A percentile compares a stretch with the other conserved stretches of the same genome.
These are phyloP conservation scores for Leptoclinus maculatus DNA, from an alignment of 2,797 vertebrate species.

Conservation along the genomic window DNA sequence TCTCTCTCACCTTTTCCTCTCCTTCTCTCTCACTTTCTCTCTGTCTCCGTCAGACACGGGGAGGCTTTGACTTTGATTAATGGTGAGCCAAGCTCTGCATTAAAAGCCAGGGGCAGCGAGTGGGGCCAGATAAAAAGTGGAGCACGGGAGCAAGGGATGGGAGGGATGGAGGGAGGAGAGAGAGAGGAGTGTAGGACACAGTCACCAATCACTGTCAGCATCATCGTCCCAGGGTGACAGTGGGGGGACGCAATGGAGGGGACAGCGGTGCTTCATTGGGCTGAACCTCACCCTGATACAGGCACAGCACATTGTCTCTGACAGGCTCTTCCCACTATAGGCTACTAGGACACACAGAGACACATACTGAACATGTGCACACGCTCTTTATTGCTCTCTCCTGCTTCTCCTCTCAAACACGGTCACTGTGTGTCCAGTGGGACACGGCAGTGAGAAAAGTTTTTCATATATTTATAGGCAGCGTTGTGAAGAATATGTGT, in stretches of 20 bases:
- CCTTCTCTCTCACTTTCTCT: slow-evolving; percentile 41
- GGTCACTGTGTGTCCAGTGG: slow-evolving; percentile 24
- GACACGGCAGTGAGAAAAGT: neutral
- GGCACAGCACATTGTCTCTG: slow-evolving; percentile 69
- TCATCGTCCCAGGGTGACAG: slow-evolving; percentile 75
- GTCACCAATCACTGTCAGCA: slow-evolving; percentile 84
- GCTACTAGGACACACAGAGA: slow-evolving; percentile 40
- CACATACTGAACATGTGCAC: slow-evolving; percentile 25
- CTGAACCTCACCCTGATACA: slow-evolving; percentile 67
- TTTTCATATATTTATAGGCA: neutral
- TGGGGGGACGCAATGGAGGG: slow-evolving; percentile 63
- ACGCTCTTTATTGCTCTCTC: slow-evolving; percentile 9
- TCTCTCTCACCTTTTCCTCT: slow-evolving; percentile 19
- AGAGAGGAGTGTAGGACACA: slow-evolving; percentile 71
- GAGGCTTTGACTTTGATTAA: slow-evolving; percentile 86
- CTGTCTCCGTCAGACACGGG: slow-evolving; percentile 67
- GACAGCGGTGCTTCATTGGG: slow-evolving; percentile 69
- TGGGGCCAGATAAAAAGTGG: slow-evolving; percentile 81
- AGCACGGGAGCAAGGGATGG: slow-evolving; percentile 73
- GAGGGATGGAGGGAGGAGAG: slow-evolving; percentile 56
- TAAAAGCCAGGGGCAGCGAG: slow-evolving; percentile 80
- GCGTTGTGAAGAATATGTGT: slow-evolving; percentile 14
- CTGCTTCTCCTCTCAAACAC: slow-evolving; percentile 32
- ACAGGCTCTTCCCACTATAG: slow-evolving; percentile 64
- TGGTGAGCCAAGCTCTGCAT: slow-evolving; percentile 82